A percentile compares a stretch with the other conserved stretches of the same genome.
Evolutionary conservation across 2,113 vertebrate species (phyloP).

Genomic region (Tretioscincus oriximinensis): DNA sequence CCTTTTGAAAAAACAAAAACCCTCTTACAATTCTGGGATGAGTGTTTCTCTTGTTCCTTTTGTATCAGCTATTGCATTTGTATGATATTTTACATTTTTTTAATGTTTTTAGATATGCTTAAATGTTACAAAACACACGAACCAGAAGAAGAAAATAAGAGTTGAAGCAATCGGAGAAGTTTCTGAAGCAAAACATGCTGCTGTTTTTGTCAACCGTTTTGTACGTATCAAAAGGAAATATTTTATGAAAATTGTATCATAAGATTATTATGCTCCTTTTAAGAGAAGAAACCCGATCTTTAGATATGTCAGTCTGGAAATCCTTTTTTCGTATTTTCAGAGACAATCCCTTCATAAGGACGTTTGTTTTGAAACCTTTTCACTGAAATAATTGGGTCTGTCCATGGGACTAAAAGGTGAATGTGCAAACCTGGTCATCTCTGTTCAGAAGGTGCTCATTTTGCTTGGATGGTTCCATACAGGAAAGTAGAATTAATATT

Average conservation of each 20-base stretch:
- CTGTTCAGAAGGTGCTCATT: too few relatives aligned
- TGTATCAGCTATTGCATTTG: neutral
- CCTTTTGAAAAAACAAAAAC: neutral
- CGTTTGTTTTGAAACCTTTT: slow-evolving; percentile 3
- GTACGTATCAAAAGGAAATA: slow-evolving; percentile 19
- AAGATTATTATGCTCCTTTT: slow-evolving; percentile 14
- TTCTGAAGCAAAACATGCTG: neutral
- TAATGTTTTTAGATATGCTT: slow-evolving; percentile 43
- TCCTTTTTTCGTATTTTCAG: neutral
- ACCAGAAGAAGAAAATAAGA: slow-evolving; percentile 35
- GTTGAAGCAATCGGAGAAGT: slow-evolving; percentile 18
- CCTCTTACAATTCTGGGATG: too few relatives aligned
- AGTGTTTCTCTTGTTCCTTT: too few relatives aligned
- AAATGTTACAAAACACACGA: slow-evolving; percentile 29
- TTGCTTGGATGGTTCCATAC: too few relatives aligned
- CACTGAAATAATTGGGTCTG: neutral
- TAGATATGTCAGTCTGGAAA: neutral
- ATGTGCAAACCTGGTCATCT: too few relatives aligned
- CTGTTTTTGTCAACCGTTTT: neutral
- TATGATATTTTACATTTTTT: slow-evolving; percentile 18
- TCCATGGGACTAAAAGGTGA: neutral
- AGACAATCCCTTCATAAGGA: neutral
- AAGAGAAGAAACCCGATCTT: neutral
- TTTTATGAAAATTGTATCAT: slow-evolving; percentile 23
- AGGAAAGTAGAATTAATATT: neutral